phyloP scores from a whole-genome alignment of 1,140 invertebrate genomes.

The Muscidifurax raptorellus region DNA sequence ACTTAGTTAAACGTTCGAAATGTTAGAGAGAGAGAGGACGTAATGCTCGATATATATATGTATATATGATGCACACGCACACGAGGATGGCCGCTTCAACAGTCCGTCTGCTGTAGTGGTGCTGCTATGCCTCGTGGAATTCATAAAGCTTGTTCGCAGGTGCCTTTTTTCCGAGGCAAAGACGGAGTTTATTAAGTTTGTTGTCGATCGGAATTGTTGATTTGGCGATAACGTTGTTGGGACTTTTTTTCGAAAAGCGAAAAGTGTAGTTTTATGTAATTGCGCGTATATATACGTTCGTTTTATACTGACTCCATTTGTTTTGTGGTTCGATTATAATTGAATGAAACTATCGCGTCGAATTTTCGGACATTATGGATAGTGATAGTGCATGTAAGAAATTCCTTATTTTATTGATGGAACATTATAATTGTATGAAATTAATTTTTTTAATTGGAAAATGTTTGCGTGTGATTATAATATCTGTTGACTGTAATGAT shows the following conservation, averaged over 20 bases:
- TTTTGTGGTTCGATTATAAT: not conserved
- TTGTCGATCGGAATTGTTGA: too few species aligned
- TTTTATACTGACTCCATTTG: not conserved
- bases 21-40: not conserved
- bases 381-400: not conserved
- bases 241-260: not conserved
- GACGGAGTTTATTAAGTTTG: too few species aligned
- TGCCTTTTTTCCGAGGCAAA: not conserved
- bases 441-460: not conserved
- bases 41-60: not conserved
- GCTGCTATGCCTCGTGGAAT: not conserved
- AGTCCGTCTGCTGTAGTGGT: not conserved
- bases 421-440: not conserved
- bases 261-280: not conserved
- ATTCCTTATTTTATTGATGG: not conserved
- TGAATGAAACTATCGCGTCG: not conserved
- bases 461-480: not conserved
- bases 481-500: not conserved
- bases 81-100: conserved; percentile 3
- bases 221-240: too few species aligned
- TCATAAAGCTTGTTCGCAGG: not conserved
- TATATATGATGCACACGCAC: not conserved
- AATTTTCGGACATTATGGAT: not conserved
- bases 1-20: not conserved
- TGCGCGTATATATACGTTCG: not conserved